Evolutionary conservation across 1,140 invertebrate species (phyloP).

Genomic region (Drosophila prosaltans): DNA sequence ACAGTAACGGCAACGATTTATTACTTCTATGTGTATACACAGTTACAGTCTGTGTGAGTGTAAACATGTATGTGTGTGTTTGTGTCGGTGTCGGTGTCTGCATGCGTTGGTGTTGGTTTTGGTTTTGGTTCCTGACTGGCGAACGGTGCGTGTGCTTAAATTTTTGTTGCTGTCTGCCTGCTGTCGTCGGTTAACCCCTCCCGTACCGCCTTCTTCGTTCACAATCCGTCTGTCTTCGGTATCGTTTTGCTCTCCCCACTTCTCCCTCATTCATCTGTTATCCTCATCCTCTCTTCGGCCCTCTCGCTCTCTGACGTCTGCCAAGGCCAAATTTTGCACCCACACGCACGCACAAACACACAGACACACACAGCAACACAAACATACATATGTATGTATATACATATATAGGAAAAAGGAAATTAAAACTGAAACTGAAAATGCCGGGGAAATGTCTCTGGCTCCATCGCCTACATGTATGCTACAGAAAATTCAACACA

Average conservation of each 20-base stretch:
- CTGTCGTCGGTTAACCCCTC: conserved; percentile 38
- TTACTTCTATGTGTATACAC: conserved; percentile 48
- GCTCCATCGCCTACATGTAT: conserved; percentile 68
- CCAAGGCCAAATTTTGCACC: conserved; percentile 77
- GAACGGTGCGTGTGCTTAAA: conserved; percentile 47
- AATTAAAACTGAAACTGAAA: conserved; percentile 82
- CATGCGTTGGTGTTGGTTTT: conserved; percentile 42
- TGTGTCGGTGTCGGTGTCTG: conserved; percentile 5
- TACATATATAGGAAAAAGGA: conserved; percentile 81
- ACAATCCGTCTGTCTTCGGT: conserved; percentile 24
- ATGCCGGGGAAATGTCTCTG: conserved; percentile 54
- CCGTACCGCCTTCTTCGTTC: neutral
- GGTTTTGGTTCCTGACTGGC: conserved; percentile 48
- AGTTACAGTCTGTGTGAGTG: conserved; percentile 15
- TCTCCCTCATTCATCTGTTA: no score
- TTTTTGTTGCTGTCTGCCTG: conserved; percentile 65
- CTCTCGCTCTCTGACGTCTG: conserved; percentile 40
- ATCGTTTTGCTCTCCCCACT: conserved; percentile 7
- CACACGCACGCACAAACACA: conserved; percentile 45
- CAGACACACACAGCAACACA: no score
- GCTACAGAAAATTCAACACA: conserved; percentile 51
- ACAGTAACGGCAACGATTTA: conserved; percentile 63
- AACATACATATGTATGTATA: no score
- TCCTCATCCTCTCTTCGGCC: no score
- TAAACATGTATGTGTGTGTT: neutral